phyloP scores from a whole-genome alignment of 2,888 invertebrate species.

The Lasioglossum leucozonium region DNA sequence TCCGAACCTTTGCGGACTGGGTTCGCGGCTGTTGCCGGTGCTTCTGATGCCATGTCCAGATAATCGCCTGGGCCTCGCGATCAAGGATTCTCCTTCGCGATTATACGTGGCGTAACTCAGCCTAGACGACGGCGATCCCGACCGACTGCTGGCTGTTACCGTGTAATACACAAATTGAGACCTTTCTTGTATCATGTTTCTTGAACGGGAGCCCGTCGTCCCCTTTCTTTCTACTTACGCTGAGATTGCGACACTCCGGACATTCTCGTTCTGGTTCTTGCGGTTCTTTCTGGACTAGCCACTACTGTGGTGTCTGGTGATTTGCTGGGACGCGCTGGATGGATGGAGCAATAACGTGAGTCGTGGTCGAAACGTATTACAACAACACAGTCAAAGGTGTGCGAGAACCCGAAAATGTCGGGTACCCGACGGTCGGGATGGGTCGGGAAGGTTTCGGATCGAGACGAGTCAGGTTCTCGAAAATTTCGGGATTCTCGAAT shows the following conservation, averaged over 20 bases:
- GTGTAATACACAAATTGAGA: constrained; percentile 13
- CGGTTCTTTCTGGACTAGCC: constrained; percentile 87
- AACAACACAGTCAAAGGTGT: background rate
- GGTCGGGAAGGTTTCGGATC: background rate
- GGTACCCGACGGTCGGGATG: background rate
- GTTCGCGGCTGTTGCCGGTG: constrained; percentile 84
- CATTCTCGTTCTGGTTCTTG: constrained; percentile 87
- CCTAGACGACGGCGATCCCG: constrained; percentile 96
- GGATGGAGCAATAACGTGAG: constrained; percentile 58
- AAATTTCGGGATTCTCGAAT: background rate
- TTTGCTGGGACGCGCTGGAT: constrained; percentile 89
- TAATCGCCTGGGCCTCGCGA: constrained; percentile 87
- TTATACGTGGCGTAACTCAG: constrained; percentile 90
- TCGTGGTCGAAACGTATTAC: background rate
- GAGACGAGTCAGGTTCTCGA: background rate
- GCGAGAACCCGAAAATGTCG: background rate
- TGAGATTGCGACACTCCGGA: constrained; percentile 96
- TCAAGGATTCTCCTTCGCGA: constrained; percentile 85
- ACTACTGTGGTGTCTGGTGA: constrained; percentile 86
- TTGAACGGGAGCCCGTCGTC: constrained; percentile 4
- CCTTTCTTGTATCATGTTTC: background rate
- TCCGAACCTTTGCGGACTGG: constrained; percentile 84
- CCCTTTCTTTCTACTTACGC: constrained; percentile 88
- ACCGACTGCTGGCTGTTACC: constrained; percentile 94
- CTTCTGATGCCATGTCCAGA: constrained; percentile 86